Base-by-base conservation (phyloP, 2,888 invertebrate species). In the Trisateles emortualis region DNA sequence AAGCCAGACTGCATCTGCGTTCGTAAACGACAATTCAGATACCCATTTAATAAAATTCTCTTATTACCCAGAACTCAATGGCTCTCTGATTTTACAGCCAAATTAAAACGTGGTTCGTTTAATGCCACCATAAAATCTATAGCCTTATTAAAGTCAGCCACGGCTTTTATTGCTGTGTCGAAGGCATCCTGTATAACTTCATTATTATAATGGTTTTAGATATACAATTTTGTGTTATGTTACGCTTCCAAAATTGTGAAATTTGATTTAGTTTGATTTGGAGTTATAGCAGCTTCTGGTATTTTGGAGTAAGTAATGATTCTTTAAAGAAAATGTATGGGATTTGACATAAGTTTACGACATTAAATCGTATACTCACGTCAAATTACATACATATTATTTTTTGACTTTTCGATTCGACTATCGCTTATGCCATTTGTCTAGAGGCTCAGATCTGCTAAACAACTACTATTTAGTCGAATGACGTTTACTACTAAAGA, bases 111-210 rank as follows among this genome's bases (percentile, higher is more conserved):
- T 67, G 53, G 61, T 59, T 50, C 52, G 49, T 74, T 83, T 81
- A 78, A 75, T 74, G 71, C 70, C 63, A 48, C 68, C 78, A 82
- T 88, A 86, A 87, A 87, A 74, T 69, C 71, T 73, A 81, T 72
- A 65, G 72, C 71, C 69, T 79, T 80, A 83, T 81, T 83, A 78
- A 78, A 79, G 14, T 43, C 62, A 62, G 67, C 68, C 52, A 70
- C 61, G 59, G 51, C 47, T 76, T 82, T 81, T 78, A 83, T 75
- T 73, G 74, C 74, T 61, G 52, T 46, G 47, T 51, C 56, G 61
- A 62, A 66, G 52, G 59, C 53, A 65, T 66, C 64, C 68, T 61
- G 66, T 49, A 44, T 62, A 64, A 65, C 58, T 39, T 65, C 55
- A 68, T 74, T 67, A 76, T 64, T 44, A 60, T 52, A 40, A 52